Base-by-base conservation (phyloP, 2,797 vertebrate genomes). In the Gymnocypris eckloni region DNA sequence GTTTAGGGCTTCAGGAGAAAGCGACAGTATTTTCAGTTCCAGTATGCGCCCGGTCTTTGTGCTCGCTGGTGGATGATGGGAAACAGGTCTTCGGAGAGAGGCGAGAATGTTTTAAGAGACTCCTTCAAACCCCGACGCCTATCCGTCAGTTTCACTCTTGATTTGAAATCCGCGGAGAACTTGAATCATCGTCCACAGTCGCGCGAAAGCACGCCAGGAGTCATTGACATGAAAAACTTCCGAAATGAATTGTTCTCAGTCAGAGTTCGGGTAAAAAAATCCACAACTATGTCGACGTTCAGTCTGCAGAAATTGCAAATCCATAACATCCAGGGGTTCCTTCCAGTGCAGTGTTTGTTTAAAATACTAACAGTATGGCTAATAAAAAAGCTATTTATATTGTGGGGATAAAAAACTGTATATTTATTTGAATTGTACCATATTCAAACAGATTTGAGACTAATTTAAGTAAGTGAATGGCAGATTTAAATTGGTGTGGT, bases 31-130 rank as follows among this genome's bases (percentile, higher is more conserved):
- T 66, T 48, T 77, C 41, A 54, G 79, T 6, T 45, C 37, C 71
- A 64, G 45, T 22, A 1, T 28, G 73, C 25, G 59, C 69, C 54
- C 59, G 50, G 39, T 75, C 59, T 82, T 45, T 72, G 28, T 76
- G 45, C 70, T 84, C 52, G 92, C 91, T 93, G 94, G 94, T 92
- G 93, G 93, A 94, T 94, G 92, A 94, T 94, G 92, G 83, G 90
- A 92, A 93, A 92, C 71, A 39, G 70, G 61, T 89, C 82, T 80
- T 54, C 83, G 86, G 88, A 92, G 90, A 71, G 86, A 64, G 90
- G 89, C 91, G 93, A 94, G 92, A 92, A 94, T 88, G 90, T 89
- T 92, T 93, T 92, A 92, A 90, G 88, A 90, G 91, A 70, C 64
- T 80, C 77, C 70, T 81, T 69, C 80, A 43, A 61, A 79, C 77